Conservation (phyloP, 2,888 invertebrate species). For the Chloromyia formosa region DNA sequence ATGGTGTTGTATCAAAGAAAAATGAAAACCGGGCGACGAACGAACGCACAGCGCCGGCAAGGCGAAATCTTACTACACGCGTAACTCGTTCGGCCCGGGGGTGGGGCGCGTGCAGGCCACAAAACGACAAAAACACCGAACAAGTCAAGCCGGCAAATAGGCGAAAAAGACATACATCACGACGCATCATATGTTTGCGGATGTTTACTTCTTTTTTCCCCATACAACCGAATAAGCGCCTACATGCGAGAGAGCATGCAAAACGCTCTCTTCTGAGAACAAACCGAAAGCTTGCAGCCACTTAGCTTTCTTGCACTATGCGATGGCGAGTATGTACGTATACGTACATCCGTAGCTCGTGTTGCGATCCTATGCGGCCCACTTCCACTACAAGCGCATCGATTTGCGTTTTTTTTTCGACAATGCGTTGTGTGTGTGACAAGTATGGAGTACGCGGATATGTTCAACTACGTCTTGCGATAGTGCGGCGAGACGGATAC, state of each 20-base stretch:
- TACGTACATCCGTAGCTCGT: background rate
- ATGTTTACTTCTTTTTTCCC: constrained; percentile 35
- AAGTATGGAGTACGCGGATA: constrained; percentile 12
- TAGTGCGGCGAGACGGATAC: background rate
- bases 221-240: background rate
- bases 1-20: background rate
- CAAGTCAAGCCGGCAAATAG: constrained; percentile 33
- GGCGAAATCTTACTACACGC: constrained; percentile 20
- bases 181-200: constrained; percentile 15
- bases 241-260: background rate
- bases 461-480: constrained; percentile 5
- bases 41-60: background rate
- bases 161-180: constrained; percentile 24
- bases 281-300: constrained; percentile 9
- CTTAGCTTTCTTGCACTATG: constrained; percentile 24
- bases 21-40: constrained; percentile 2
- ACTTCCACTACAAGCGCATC: constrained; percentile 27
- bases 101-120: background rate
- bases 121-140: constrained; percentile 13
- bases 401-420: constrained; percentile 8
- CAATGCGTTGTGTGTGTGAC: background rate
- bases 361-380: constrained; percentile 4
- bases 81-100: constrained; percentile 18
- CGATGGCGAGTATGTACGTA: background rate
- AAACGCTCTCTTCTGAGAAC: constrained; percentile 5